These are phyloP conservation scores for Matsumyia berberina DNA, from an alignment of 2,888 invertebrate genomes.

Conservation along the genomic window DNA sequence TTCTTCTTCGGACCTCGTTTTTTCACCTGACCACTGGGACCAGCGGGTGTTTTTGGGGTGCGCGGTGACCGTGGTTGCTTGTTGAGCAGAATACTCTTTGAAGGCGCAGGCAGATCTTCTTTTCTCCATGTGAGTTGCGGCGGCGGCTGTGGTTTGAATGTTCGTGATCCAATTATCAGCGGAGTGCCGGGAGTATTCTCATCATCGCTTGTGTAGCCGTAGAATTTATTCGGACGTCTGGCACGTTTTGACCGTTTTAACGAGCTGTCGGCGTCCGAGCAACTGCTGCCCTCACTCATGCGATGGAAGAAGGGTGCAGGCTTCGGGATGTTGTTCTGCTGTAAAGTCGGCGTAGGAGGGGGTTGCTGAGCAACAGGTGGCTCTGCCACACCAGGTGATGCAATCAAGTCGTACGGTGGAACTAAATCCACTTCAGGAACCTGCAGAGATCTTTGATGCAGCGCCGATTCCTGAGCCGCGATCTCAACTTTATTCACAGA, in stretches of 20 bases:
- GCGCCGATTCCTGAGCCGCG: constrained; percentile 4
- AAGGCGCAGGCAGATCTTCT: constrained; percentile 88
- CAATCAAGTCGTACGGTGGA: constrained; percentile 76
- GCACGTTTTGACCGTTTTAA: constrained; percentile 91
- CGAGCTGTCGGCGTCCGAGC: constrained; percentile 86
- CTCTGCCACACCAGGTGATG: constrained; percentile 77
- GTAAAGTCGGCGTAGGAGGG: constrained; percentile 20
- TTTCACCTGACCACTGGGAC: constrained; percentile 64
- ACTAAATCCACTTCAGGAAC: constrained; percentile 70
- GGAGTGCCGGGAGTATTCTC: constrained; percentile 86
- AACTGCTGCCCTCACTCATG: constrained; percentile 84
- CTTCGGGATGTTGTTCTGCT: constrained; percentile 34
- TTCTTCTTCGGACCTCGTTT: constrained; percentile 75
- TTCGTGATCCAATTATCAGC: constrained; percentile 81
- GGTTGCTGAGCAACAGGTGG: constrained; percentile 76
- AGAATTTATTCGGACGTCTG: constrained; percentile 93
- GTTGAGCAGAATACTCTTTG: constrained; percentile 80
- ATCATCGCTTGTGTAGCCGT: constrained; percentile 94
- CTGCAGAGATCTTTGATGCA: constrained; percentile 58
- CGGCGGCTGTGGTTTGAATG: constrained; percentile 86
- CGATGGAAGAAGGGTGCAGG: constrained; percentile 66
- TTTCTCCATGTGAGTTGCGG: constrained; percentile 91
- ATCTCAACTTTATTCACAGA: constrained; percentile 52
- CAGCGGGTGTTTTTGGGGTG: constrained; percentile 76
- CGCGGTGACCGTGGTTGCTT: constrained; percentile 73